Base-by-base conservation (phyloP, 2,888 invertebrate species). In the Dysmachus trigonus region DNA sequence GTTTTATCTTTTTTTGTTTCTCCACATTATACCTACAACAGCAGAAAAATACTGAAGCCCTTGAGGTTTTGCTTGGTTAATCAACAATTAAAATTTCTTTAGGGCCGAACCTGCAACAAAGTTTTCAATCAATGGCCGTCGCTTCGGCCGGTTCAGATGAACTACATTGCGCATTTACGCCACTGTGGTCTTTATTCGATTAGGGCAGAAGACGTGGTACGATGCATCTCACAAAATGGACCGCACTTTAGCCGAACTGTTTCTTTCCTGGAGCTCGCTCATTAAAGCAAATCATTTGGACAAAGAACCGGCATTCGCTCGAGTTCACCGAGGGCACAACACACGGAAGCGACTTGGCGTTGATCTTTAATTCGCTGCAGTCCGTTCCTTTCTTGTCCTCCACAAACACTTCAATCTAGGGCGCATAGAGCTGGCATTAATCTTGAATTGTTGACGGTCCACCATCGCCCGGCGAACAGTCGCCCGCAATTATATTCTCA, bases 341-440 rank as follows among this genome's bases (percentile, higher is more conserved):
- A 79, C 51, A 51, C 79, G 79, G 79, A 79, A 79, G 79, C 76
- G 38, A 76, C 76, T 79, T 47, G 79, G 30, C 31, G 76, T 76
- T 76, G 30, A 41, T 51, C 79, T 79, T 31, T 31, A 79, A 51
- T 79, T 79, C 31, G 41, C 79, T 18, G 13, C 79, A 79, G 31
- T 2, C 47, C 47, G 22, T 79, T 79, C 79, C 47, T 79, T 79
- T 79, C 79, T 79, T 51, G 41, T 79, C 30, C 79, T 79, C 62
- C 62, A 79, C 31, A 79, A n/a, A 77, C 77, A 79, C 79, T 47
- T 51, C 31, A 79, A 79, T 79, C 79, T 27, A 22, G 35, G 10
- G 38, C 10, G 18, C 74, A 41, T 41, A 30, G 79, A 35, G 76
- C 38, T 35, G 76, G 38, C 41, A 41, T 73, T 35, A 73, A 73